These are phyloP conservation scores for Carposina sasakii DNA, from an alignment of 1,140 invertebrate species.

Conservation along the genomic window DNA sequence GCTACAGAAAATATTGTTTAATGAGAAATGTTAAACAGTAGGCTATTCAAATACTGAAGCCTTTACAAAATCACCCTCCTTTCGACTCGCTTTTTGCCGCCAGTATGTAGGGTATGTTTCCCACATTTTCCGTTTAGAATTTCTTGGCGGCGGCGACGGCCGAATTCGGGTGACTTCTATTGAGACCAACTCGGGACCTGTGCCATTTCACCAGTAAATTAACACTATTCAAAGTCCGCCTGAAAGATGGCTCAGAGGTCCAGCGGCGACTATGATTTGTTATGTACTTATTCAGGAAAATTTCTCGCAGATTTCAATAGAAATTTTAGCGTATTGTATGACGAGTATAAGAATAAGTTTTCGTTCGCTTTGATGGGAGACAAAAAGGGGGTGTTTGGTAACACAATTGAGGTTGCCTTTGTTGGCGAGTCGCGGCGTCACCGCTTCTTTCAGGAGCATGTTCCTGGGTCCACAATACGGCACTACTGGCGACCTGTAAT, in stretches of 20 bases:
- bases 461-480: constrained; percentile 46
- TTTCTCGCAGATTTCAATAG: no score
- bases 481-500: constrained; percentile 54
- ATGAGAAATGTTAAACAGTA: constrained; percentile 61
- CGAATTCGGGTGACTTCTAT: constrained; percentile 48
- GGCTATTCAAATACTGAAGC: constrained; percentile 59
- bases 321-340: no score
- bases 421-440: constrained; percentile 37
- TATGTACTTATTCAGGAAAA: no score
- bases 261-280: constrained; percentile 19
- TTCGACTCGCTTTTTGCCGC: constrained; percentile 54
- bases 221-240: constrained; percentile 53
- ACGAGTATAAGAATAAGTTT: no score
- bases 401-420: constrained; percentile 60
- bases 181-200: constrained; percentile 48
- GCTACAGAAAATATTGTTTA: constrained; percentile 56
- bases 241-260: constrained; percentile 32
- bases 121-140: constrained; percentile 67
- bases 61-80: constrained; percentile 67
- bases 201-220: constrained; percentile 55
- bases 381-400: constrained; percentile 54
- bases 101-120: constrained; percentile 46
- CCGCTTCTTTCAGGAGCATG: constrained; percentile 52
- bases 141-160: constrained; percentile 41
- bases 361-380: no score